phyloP scores from a whole-genome alignment of 2,797 vertebrate species.

The Dendrocincla fuliginosa region DNA sequence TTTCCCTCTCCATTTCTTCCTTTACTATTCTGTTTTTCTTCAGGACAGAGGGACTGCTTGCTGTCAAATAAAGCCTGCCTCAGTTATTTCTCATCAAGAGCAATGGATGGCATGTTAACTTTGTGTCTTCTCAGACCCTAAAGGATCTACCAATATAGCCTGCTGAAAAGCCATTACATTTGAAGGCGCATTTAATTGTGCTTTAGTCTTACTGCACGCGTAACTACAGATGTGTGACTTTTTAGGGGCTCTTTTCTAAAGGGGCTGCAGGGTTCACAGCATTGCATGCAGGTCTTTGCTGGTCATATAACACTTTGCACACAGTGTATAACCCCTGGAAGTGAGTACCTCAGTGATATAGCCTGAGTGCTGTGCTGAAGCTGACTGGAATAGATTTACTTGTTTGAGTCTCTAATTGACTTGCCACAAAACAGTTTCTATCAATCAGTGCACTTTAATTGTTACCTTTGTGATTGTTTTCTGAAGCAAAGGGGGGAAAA shows the following conservation, averaged over 20 bases:
- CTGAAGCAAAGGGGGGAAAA: not conserved
- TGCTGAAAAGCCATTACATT: not conserved
- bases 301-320: not conserved
- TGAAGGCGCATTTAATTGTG: not conserved
- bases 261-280: not conserved
- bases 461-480: not conserved
- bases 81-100: not conserved
- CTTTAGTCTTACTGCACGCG: not conserved
- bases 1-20: not conserved
- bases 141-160: not conserved
- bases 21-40: not conserved
- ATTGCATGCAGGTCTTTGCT: not conserved
- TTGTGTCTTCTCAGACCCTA: not conserved
- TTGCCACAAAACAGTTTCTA: not conserved
- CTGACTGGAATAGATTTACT: not conserved
- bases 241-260: not conserved
- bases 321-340: not conserved
- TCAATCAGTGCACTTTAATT: not conserved
- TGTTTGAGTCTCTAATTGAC: not conserved
- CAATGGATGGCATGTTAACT: not conserved
- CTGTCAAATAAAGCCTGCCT: not conserved
- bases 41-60: not conserved
- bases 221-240: not conserved
- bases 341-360: fast-evolving
- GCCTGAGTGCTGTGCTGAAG: not conserved